phyloP scores from a whole-genome alignment of 2,888 invertebrate genomes.

The Drosophila neonasuta region DNA sequence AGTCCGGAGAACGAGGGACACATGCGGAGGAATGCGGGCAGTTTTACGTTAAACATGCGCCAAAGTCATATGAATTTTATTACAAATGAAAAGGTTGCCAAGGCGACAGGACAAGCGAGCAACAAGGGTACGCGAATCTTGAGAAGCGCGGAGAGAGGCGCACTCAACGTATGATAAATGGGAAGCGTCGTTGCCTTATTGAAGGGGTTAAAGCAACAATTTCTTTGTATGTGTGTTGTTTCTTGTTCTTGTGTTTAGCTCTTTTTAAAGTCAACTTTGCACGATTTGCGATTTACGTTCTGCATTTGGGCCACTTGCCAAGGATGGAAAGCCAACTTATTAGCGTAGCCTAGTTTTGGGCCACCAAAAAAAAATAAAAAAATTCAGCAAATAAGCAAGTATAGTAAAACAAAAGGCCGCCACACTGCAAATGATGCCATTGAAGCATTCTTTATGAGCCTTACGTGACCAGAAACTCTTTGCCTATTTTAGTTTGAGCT shows the following conservation, averaged over 20 bases:
- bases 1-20: background rate
- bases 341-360: slow-evolving; percentile 65
- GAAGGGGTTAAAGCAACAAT: slow-evolving; percentile 60
- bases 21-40: slow-evolving; percentile 20
- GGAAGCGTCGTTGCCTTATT: slow-evolving; percentile 41
- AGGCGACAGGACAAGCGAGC: slow-evolving; percentile 1
- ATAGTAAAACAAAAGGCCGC: slow-evolving; percentile 47
- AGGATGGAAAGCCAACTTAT: slow-evolving; percentile 55
- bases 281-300: slow-evolving; percentile 52
- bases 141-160: slow-evolving; percentile 20
- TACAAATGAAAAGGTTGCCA: slow-evolving; percentile 71
- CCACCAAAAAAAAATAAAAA: background rate
- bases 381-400: slow-evolving; percentile 2
- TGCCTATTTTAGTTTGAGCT: slow-evolving; percentile 50
- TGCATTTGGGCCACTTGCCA: slow-evolving; percentile 58
- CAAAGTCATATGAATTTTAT: slow-evolving; percentile 76
- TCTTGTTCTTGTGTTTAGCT: background rate
- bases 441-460: slow-evolving; percentile 69
- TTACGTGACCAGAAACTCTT: slow-evolving; percentile 75
- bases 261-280: slow-evolving; percentile 47
- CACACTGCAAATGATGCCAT: slow-evolving; percentile 70
- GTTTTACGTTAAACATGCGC: slow-evolving; percentile 70
- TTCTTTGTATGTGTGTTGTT: slow-evolving; percentile 8
- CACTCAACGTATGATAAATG: slow-evolving; percentile 64
- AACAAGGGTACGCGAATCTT: slow-evolving; percentile 6